Conservation (phyloP, 2,113 vertebrate species). For the Hyperopisus bebe region DNA sequence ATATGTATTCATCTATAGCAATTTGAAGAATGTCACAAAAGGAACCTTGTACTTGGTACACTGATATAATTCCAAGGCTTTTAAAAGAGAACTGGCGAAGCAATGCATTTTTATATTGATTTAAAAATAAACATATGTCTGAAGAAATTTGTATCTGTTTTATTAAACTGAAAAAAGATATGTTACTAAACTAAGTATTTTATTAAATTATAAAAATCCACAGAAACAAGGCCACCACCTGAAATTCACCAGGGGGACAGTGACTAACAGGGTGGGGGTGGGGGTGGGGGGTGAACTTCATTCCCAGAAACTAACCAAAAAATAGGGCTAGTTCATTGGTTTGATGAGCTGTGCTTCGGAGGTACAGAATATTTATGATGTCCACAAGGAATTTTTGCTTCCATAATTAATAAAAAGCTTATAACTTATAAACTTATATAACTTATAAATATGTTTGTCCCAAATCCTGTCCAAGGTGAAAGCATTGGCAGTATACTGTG, state of each 20-base stretch:
- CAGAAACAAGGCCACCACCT: neutral
- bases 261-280: neutral
- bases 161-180: neutral
- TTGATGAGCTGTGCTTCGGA: neutral
- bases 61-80: neutral
- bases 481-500: neutral
- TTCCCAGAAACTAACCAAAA: neutral
- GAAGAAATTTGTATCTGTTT: neutral
- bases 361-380: neutral
- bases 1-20: constrained; percentile 21
- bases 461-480: neutral
- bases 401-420: neutral
- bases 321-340: neutral
- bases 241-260: neutral
- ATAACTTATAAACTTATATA: neutral
- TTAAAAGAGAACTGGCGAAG: constrained; percentile 2
- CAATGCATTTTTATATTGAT: neutral
- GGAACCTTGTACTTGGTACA: neutral
- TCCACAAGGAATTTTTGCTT: neutral
- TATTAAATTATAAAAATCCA: neutral
- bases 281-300: neutral
- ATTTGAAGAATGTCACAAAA: neutral
- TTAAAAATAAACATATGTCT: neutral
- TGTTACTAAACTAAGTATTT: neutral
- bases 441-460: neutral